These are phyloP conservation scores for Hyppa rectilinea DNA, from an alignment of 2,888 invertebrate genomes.

Conservation along the genomic window DNA sequence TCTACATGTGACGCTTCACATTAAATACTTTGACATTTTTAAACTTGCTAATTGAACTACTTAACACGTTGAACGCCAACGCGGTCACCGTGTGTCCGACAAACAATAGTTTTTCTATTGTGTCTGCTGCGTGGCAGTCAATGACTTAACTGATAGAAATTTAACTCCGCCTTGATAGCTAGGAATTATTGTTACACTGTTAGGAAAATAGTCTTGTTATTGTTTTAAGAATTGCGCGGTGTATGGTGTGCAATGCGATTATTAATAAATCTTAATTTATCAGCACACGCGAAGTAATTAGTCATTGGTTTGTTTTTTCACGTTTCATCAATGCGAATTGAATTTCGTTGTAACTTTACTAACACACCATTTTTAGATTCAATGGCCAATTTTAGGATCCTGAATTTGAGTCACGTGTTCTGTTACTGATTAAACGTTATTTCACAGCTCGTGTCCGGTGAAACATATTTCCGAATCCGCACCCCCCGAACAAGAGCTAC, in stretches of 20 bases:
- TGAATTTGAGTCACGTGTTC: neutral
- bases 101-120: too few species aligned
- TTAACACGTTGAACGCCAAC: too few species aligned
- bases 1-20: neutral
- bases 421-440: neutral
- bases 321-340: neutral
- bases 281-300: neutral
- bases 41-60: neutral
- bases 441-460: conserved; percentile 14
- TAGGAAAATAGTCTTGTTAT: neutral
- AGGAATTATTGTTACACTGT: neutral
- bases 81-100: too few species aligned
- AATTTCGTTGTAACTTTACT: conserved; percentile 1
- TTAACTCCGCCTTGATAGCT: neutral
- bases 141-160: neutral
- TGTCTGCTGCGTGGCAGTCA: too few species aligned
- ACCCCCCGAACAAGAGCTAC: rapidly evolving
- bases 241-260: conserved; percentile 7
- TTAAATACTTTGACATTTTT: neutral
- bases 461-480: neutral
- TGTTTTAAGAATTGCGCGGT: neutral
- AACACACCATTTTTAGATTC: neutral
- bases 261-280: neutral
- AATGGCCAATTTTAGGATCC: neutral
- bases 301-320: neutral